Evolutionary conservation across 1,140 invertebrate genomes (phyloP).

Genomic region (Metaphire vulgaris): DNA sequence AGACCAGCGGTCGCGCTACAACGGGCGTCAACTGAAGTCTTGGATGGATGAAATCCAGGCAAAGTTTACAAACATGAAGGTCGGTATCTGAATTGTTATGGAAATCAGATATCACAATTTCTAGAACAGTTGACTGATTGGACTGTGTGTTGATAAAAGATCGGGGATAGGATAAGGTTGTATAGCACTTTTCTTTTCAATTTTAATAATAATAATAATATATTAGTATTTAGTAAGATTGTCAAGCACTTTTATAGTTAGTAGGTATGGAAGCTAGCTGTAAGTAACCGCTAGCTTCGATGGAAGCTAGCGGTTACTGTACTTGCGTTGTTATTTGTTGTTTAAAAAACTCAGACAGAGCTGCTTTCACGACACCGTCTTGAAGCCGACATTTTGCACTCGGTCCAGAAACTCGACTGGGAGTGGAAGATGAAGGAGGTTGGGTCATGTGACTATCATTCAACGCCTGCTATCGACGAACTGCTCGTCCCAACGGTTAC

Average conservation of each 20-base stretch:
- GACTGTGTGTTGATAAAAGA: no score
- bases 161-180: no score
- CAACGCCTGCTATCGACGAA: slow-evolving; percentile 59
- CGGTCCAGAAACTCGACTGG: slow-evolving; percentile 92
- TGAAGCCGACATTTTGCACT: slow-evolving; percentile 88
- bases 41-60: slow-evolving; percentile 96
- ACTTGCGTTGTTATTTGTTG: no score
- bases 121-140: no score
- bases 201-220: slow-evolving; percentile 37
- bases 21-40: slow-evolving; percentile 85
- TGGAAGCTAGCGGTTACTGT: no score
- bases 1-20: slow-evolving; percentile 76
- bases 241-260: no score
- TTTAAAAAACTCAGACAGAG: slow-evolving; percentile 67
- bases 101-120: no score
- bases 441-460: slow-evolving; percentile 49
- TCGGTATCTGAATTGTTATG: slow-evolving; percentile 47
- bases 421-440: slow-evolving; percentile 86
- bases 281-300: no score
- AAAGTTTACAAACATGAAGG: slow-evolving; percentile 98
- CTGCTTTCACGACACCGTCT: slow-evolving; percentile 89
- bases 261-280: no score
- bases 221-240: no score
- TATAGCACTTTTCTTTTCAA: slow-evolving; percentile 9
- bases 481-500: slow-evolving; percentile 87